These are phyloP conservation scores for Coleophora deauratella DNA, from an alignment of 2,888 invertebrate species.

Conservation along the genomic window DNA sequence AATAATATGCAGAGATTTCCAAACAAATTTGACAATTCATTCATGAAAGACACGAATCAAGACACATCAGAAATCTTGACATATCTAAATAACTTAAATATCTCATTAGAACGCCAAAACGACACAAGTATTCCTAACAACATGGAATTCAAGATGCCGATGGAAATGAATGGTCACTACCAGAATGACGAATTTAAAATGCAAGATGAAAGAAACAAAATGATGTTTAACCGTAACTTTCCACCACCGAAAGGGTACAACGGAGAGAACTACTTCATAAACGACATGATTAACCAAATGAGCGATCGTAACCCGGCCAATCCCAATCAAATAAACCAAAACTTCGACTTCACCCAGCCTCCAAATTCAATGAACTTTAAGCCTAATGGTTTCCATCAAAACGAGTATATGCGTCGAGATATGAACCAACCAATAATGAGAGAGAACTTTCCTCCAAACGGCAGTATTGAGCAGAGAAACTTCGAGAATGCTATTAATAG, in stretches of 20 bases:
- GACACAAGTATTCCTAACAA: conserved; percentile 41
- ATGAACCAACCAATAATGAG: conserved; percentile 35
- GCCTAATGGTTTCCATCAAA: conserved; percentile 54
- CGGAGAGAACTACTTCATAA: conserved; percentile 39
- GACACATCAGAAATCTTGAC: conserved; percentile 47
- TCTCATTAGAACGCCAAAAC: conserved; percentile 39
- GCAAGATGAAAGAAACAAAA: conserved; percentile 48
- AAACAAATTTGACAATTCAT: conserved; percentile 38
- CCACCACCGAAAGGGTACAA: conserved; percentile 46
- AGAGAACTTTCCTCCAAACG: conserved; percentile 40
- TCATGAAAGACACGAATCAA: conserved; percentile 42
- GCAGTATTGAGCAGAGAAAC: conserved; percentile 38
- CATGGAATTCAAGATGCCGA: conserved; percentile 49
- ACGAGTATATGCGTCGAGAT: conserved; percentile 50
- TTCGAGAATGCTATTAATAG: conserved; percentile 33
- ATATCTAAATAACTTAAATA: conserved; percentile 51
- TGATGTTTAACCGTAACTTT: conserved; percentile 45
- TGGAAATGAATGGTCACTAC: conserved; percentile 50
- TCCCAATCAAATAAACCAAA: conserved; percentile 33
- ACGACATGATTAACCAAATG: conserved; percentile 48
- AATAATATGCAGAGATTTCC: conserved; percentile 43
- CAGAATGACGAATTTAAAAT: conserved; percentile 46
- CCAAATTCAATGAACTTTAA: conserved; percentile 41
- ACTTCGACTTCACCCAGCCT: conserved; percentile 48
- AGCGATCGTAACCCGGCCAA: conserved; percentile 40